Evolutionary conservation across 2,797 vertebrate genomes (phyloP).

Genomic region (Delichon dasypus): DNA sequence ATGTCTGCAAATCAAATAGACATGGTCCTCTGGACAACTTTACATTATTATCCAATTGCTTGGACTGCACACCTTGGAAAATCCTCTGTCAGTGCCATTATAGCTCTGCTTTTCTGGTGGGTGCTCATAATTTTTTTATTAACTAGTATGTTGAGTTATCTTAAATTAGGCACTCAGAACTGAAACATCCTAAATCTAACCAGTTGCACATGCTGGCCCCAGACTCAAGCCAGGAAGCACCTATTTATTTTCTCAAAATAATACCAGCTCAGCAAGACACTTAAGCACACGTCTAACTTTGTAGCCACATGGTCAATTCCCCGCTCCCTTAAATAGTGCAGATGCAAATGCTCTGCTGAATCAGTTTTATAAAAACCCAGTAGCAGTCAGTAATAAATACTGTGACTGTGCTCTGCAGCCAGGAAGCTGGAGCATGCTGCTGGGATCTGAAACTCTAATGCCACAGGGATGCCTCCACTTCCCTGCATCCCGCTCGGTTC

Average conservation of each 20-base stretch:
- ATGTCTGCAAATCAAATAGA: not conserved
- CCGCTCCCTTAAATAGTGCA: not conserved
- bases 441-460: not conserved
- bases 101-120: not conserved
- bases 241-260: constrained; percentile 36
- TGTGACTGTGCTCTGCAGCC: not conserved
- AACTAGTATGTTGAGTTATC: not conserved
- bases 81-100: not conserved
- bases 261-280: constrained; percentile 31
- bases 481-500: accelerated
- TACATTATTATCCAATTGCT: not conserved
- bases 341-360: constrained; percentile 27
- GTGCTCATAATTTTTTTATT: not conserved
- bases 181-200: not conserved
- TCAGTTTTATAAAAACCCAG: constrained; percentile 1
- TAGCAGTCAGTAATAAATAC: not conserved
- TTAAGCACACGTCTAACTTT: not conserved
- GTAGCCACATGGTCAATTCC: not conserved
- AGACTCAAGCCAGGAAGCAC: not conserved
- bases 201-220: not conserved
- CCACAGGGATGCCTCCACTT: not conserved
- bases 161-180: not conserved
- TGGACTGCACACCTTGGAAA: not conserved
- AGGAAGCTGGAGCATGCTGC: not conserved
- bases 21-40: not conserved